Evolutionary conservation across 1,140 invertebrate genomes (phyloP).

Genomic region (Plectus sambesii): DNA sequence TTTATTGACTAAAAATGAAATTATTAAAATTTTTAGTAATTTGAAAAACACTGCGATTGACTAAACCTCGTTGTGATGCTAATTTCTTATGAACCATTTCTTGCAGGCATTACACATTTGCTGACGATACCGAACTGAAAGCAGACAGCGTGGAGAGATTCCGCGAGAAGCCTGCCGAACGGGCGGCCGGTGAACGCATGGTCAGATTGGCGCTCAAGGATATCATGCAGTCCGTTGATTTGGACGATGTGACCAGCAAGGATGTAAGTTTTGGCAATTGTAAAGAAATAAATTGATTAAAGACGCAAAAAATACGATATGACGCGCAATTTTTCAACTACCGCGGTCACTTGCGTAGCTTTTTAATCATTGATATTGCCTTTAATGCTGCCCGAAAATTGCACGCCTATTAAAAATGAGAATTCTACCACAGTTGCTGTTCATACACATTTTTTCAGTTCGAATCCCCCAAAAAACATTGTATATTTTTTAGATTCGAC

Average conservation of each 20-base stretch:
- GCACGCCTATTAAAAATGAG: no score
- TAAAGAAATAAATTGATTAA: constrained; percentile 2
- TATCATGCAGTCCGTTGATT: constrained; percentile 90
- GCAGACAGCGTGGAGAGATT: constrained; percentile 59
- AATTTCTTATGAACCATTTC: no score
- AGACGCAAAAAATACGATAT: no score
- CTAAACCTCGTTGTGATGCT: no score
- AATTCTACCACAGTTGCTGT: constrained; percentile 14
- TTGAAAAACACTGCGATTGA: no score
- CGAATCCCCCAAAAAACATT: constrained; percentile 13
- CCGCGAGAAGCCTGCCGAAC: constrained; percentile 66
- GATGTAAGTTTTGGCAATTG: constrained; percentile 59
- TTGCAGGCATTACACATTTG: constrained; percentile 29
- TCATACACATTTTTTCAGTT: constrained; percentile 2
- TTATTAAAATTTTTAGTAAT: no score
- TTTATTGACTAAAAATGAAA: no score
- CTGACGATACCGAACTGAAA: constrained; percentile 37
- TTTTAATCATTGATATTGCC: no score
- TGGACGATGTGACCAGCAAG: constrained; percentile 95
- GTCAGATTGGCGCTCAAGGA: constrained; percentile 79
- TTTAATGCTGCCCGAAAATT: no score
- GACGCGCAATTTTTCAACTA: no score
- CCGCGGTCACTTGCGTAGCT: no score
- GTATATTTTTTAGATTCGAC: no score
- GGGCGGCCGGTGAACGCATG: constrained; percentile 69